These are phyloP conservation scores for Channallabes apus DNA, from an alignment of 2,797 vertebrate genomes.

Conservation along the genomic window DNA sequence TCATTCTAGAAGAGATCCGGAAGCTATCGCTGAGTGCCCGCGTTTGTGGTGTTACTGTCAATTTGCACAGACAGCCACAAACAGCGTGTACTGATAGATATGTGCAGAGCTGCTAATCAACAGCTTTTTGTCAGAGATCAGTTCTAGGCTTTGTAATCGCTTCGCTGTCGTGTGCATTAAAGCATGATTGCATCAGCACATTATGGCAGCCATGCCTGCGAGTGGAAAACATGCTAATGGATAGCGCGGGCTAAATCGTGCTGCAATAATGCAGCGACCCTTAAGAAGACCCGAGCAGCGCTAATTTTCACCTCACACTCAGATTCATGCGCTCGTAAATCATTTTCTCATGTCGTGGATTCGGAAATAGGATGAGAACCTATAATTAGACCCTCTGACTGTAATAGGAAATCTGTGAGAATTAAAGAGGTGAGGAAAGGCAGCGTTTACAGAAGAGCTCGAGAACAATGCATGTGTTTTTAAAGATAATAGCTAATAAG, in stretches of 20 bases:
- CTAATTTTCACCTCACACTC: constrained; percentile 39
- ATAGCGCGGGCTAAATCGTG: constrained; percentile 60
- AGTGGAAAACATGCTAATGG: constrained; percentile 65
- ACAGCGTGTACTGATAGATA: constrained; percentile 15
- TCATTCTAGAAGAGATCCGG: not conserved
- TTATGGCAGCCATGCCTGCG: constrained; percentile 58
- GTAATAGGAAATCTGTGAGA: constrained; percentile 29
- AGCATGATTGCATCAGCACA: constrained; percentile 61
- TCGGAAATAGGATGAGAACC: constrained; percentile 24
- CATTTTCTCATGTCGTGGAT: constrained; percentile 44
- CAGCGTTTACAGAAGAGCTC: not conserved
- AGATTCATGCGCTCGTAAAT: constrained; percentile 44
- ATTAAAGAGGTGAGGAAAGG: constrained; percentile 2
- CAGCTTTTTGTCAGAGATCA: not conserved
- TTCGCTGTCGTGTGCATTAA: constrained; percentile 53
- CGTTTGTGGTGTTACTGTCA: constrained; percentile 26
- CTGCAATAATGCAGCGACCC: constrained; percentile 53
- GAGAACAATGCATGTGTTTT: not conserved
- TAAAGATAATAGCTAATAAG: not conserved
- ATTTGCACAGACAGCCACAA: constrained; percentile 40
- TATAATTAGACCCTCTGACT: constrained; percentile 15
- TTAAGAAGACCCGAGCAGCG: constrained; percentile 51
- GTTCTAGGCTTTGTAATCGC: constrained; percentile 52
- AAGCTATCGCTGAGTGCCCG: not conserved
- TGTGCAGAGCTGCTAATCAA: constrained; percentile 34